Percentiles rank a stretch among this genome's conserved stretches.
phyloP scores from a whole-genome alignment of 2,113 vertebrate species.

The Maccullochella peelii region DNA sequence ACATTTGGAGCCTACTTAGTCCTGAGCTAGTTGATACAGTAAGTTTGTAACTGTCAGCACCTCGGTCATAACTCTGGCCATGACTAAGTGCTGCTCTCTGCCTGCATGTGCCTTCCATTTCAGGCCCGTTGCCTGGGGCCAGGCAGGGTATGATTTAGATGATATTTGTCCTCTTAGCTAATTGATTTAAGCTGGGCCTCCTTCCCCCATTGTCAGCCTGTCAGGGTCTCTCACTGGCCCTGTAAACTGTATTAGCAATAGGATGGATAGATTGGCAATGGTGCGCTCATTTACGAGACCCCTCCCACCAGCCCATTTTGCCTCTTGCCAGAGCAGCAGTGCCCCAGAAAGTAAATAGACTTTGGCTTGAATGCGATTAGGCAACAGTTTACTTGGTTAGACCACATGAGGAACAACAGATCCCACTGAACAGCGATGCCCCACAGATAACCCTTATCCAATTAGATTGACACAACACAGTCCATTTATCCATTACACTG shows the following conservation, averaged over 20 bases:
- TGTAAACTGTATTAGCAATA: constrained; percentile 78
- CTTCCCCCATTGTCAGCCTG: constrained; percentile 76
- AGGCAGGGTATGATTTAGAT: constrained; percentile 75
- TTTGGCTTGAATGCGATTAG: constrained; percentile 80
- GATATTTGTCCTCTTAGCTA: constrained; percentile 84
- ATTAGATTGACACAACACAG: constrained; percentile 75
- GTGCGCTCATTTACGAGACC: constrained; percentile 63
- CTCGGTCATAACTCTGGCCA: constrained; percentile 47
- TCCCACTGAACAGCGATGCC: constrained; percentile 75
- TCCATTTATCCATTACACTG: constrained; percentile 78
- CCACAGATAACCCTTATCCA: constrained; percentile 82
- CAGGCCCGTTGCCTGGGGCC: constrained; percentile 38
- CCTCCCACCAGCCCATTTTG: constrained; percentile 58
- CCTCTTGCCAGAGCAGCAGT: constrained; percentile 70
- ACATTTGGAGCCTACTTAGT: background rate
- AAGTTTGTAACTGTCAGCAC: constrained; percentile 26
- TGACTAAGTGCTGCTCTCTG: constrained; percentile 54
- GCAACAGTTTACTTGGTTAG: constrained; percentile 80
- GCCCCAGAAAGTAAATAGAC: constrained; percentile 76
- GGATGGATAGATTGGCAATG: constrained; percentile 64
- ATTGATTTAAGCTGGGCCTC: constrained; percentile 80
- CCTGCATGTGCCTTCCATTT: constrained; percentile 37
- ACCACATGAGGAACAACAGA: constrained; percentile 77
- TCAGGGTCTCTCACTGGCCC: constrained; percentile 70
- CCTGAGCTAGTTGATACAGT: constrained; percentile 20